phyloP scores from a whole-genome alignment of 92 coral and sea anemone species.

The Phenganax subtilis region DNA sequence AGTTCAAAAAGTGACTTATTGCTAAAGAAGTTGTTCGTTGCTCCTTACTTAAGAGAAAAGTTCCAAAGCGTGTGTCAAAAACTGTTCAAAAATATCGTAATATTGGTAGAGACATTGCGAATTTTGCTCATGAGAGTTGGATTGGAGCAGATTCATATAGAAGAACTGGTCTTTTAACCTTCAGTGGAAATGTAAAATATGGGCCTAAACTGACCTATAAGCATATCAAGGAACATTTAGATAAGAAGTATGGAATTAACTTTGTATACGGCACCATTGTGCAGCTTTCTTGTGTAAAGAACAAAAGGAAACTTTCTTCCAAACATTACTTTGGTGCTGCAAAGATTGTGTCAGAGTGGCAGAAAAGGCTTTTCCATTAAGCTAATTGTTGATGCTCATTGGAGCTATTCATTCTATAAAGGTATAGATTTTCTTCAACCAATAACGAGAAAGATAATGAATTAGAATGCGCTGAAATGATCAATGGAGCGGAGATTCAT shows the following conservation, averaged over 20 bases:
- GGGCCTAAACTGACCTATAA: constrained; percentile 48
- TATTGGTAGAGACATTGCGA: constrained; percentile 31
- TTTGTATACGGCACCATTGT: constrained; percentile 56
- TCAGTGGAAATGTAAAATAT: constrained; percentile 45
- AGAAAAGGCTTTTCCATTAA: constrained; percentile 47
- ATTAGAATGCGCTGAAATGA: no score
- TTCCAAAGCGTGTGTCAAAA: constrained; percentile 26
- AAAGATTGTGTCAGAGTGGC: constrained; percentile 40
- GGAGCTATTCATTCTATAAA: constrained; percentile 52
- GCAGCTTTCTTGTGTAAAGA: constrained; percentile 45
- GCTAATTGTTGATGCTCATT: constrained; percentile 50
- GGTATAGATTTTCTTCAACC: constrained; percentile 38
- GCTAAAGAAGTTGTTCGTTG: constrained; percentile 8
- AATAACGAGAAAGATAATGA: background rate
- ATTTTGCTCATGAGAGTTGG: constrained; percentile 41
- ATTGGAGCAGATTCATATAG: constrained; percentile 60
- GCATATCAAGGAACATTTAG: constrained; percentile 44
- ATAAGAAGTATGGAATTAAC: constrained; percentile 38
- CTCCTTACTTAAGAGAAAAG: constrained; percentile 16
- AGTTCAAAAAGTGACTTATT: constrained; percentile 22
- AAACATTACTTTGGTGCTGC: constrained; percentile 51
- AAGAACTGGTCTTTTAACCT: constrained; percentile 45
- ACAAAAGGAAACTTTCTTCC: constrained; percentile 50
- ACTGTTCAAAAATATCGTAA: constrained; percentile 20
- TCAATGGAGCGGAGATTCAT: no score